Evolutionary conservation across 2,797 vertebrate species (phyloP).

Genomic region (Urophycis tenuis): DNA sequence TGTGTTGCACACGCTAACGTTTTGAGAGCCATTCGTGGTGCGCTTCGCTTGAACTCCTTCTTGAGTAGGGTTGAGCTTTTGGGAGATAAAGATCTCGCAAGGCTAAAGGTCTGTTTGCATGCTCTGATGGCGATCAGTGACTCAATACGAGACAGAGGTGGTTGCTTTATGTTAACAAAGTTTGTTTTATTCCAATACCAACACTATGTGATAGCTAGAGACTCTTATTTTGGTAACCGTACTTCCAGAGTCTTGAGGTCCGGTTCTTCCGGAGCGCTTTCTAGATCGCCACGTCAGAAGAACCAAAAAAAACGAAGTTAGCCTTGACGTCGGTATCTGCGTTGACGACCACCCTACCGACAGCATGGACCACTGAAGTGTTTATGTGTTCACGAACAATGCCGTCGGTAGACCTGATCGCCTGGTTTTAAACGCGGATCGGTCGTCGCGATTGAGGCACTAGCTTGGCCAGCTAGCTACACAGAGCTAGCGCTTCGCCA

Average conservation of each 20-base stretch:
- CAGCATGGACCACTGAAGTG: neutral
- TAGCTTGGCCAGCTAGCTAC: neutral
- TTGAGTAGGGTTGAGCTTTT: neutral
- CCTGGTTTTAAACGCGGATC: no score
- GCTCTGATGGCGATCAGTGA: neutral
- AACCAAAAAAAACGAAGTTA: slow-evolving; percentile 38
- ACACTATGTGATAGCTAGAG: neutral
- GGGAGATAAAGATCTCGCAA: neutral
- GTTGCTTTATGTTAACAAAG: neutral
- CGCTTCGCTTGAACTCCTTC: neutral
- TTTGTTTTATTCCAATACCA: neutral
- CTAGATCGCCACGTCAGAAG: slow-evolving; percentile 68
- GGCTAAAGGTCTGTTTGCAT: neutral
- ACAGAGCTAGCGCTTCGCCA: neutral
- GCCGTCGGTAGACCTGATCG: no score
- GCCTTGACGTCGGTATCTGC: neutral
- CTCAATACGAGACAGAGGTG: neutral
- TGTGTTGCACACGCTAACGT: neutral
- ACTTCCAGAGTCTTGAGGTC: no score
- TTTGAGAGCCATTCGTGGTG: neutral
- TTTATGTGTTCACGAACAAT: neutral
- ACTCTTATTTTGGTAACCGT: neutral
- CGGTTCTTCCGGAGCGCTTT: slow-evolving; percentile 54
- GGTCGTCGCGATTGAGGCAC: neutral
- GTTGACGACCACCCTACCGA: neutral